A percentile compares a stretch with the other conserved stretches of the same genome.
Evolutionary conservation across 2,888 invertebrate species (phyloP).

Genomic region (Steromphala cineraria): DNA sequence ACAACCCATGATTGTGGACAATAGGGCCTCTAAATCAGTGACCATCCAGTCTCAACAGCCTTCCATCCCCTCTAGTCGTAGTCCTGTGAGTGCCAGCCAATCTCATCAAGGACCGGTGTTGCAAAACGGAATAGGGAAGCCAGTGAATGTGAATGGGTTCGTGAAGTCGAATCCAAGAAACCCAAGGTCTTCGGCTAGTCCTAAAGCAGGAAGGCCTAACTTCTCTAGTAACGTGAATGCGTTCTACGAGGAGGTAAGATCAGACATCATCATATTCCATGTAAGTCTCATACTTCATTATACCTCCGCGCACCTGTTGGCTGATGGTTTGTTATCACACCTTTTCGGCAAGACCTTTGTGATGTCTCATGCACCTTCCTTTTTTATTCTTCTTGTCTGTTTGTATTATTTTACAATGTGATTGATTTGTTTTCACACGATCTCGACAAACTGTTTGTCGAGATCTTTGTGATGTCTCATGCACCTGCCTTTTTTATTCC

Average conservation of each 20-base stretch:
- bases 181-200: not conserved
- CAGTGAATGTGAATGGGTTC: not conserved
- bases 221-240: not conserved
- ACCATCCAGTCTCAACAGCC: not conserved
- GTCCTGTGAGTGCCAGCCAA: not conserved
- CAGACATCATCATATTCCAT: not conserved
- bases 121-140: not conserved
- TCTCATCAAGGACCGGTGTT: not conserved
- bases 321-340: not conserved
- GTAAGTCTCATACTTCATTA: not conserved
- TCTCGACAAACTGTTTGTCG: no score
- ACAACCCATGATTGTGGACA: conserved; percentile 66
- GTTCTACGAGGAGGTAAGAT: not conserved
- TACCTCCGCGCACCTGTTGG: not conserved
- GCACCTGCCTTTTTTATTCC: no score
- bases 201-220: not conserved
- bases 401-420: no score
- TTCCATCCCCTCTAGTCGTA: not conserved
- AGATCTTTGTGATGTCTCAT: no score
- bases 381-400: no score
- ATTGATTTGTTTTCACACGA: not conserved
- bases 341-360: no score
- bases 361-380: no score
- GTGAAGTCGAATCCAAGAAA: not conserved
- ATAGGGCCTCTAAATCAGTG: not conserved